These are phyloP conservation scores for Lethrus apterus DNA, from an alignment of 1,140 invertebrate species.

Conservation along the genomic window DNA sequence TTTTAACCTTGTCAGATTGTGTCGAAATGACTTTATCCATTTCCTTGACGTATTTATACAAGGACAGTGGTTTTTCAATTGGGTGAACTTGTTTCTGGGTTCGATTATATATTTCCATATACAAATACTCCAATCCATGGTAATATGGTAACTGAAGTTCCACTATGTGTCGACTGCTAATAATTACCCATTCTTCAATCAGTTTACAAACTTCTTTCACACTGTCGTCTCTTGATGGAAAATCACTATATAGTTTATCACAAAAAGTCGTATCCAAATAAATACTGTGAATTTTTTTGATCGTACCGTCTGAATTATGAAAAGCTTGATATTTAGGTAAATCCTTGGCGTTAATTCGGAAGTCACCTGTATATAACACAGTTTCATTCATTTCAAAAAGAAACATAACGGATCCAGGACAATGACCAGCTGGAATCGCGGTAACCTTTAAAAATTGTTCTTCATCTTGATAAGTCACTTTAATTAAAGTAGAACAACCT, in stretches of 20 bases:
- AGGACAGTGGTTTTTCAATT: slow-evolving; percentile 29
- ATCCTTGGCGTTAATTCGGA: slow-evolving; percentile 49
- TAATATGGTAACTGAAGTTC: slow-evolving; percentile 46
- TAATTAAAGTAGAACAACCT: slow-evolving; percentile 29
- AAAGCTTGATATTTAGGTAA: slow-evolving; percentile 49
- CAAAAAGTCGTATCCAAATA: slow-evolving; percentile 70
- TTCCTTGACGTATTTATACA: slow-evolving; percentile 41
- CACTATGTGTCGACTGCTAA: slow-evolving; percentile 43
- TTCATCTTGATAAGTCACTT: slow-evolving; percentile 22
- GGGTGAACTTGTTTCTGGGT: slow-evolving; percentile 52
- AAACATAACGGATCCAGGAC: slow-evolving; percentile 69
- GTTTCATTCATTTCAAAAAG: slow-evolving; percentile 49
- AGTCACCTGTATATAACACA: slow-evolving; percentile 66
- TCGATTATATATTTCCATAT: slow-evolving; percentile 46
- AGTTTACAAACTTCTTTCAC: slow-evolving; percentile 43
- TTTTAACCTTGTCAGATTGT: slow-evolving; percentile 33
- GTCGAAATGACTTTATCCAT: slow-evolving; percentile 41
- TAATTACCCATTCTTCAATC: slow-evolving; percentile 48
- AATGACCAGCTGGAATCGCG: slow-evolving; percentile 59
- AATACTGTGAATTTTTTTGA: slow-evolving; percentile 51
- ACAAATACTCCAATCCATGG: slow-evolving; percentile 55
- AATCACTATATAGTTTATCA: slow-evolving; percentile 41
- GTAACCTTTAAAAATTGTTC: slow-evolving; percentile 46
- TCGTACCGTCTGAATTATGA: slow-evolving; percentile 40
- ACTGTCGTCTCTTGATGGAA: slow-evolving; percentile 53